Conservation (phyloP, 2,113 vertebrate genomes). For the Myotis davidii region DNA sequence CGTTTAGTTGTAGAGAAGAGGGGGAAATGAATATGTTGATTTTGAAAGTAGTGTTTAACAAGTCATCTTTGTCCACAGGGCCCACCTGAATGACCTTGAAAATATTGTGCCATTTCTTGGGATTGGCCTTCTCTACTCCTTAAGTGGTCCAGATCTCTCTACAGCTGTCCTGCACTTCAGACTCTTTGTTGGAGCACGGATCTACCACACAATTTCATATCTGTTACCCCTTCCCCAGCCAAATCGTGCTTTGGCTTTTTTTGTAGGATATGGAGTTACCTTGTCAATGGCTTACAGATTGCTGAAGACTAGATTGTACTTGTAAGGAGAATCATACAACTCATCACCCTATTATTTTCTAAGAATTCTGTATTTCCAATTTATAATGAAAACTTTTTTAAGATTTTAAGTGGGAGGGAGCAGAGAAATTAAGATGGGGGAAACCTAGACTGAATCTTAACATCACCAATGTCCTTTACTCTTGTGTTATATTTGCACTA, state of each 20-base stretch:
- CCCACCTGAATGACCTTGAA: slow-evolving; percentile 96
- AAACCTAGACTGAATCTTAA: not conserved
- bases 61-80: slow-evolving; percentile 82
- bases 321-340: slow-evolving; percentile 65
- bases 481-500: not conserved
- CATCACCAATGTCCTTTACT: not conserved
- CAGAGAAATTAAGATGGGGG: not conserved
- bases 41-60: not conserved
- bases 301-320: slow-evolving; percentile 75
- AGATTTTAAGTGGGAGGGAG: not conserved
- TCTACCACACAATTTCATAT: slow-evolving; percentile 90
- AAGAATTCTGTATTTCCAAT: not conserved
- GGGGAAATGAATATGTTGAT: not conserved
- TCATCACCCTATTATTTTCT: not conserved
- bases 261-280: slow-evolving; percentile 84
- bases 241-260: slow-evolving; percentile 86
- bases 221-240: slow-evolving; percentile 90
- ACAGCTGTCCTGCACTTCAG: slow-evolving; percentile 92
- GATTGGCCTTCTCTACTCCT: slow-evolving; percentile 91
- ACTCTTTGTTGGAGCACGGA: slow-evolving; percentile 87
- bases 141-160: slow-evolving; percentile 88
- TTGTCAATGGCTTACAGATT: slow-evolving; percentile 90
- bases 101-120: slow-evolving; percentile 93
- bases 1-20: not conserved
- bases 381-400: not conserved